Conservation (phyloP, 2,113 vertebrate species). For the Trochalopteron elliotii region DNA sequence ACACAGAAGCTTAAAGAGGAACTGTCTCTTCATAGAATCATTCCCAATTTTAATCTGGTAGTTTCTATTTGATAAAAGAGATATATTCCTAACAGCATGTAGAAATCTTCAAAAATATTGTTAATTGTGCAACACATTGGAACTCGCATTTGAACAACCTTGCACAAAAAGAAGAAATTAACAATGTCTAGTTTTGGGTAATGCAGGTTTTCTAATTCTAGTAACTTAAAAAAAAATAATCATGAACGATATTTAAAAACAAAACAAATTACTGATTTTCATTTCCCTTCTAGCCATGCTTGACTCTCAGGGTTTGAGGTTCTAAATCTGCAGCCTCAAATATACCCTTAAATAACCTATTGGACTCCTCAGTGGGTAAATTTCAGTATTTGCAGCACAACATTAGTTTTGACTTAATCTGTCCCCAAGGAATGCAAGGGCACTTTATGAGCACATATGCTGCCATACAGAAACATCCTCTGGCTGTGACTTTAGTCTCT, state of each 20-base stretch:
- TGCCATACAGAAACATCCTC: background rate
- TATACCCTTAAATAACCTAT: background rate
- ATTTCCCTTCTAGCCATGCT: background rate
- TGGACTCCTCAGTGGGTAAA: background rate
- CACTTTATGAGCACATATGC: background rate
- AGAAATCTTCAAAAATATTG: background rate
- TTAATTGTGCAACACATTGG: background rate
- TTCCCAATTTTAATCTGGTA: background rate
- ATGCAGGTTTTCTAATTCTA: background rate
- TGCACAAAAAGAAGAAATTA: background rate
- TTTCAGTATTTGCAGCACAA: background rate
- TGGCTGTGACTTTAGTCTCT: background rate
- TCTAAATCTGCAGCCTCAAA: background rate
- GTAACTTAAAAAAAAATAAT: background rate
- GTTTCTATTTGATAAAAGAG: background rate
- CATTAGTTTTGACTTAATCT: background rate
- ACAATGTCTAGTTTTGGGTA: background rate
- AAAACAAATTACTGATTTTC: background rate
- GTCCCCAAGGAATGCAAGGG: background rate
- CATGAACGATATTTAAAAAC: background rate
- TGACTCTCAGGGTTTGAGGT: background rate
- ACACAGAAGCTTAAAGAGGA: background rate
- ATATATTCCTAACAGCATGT: background rate
- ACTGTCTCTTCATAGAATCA: background rate
- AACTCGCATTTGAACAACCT: background rate